phyloP scores from a whole-genome alignment of 1,140 invertebrate genomes.

The Atta texana region DNA sequence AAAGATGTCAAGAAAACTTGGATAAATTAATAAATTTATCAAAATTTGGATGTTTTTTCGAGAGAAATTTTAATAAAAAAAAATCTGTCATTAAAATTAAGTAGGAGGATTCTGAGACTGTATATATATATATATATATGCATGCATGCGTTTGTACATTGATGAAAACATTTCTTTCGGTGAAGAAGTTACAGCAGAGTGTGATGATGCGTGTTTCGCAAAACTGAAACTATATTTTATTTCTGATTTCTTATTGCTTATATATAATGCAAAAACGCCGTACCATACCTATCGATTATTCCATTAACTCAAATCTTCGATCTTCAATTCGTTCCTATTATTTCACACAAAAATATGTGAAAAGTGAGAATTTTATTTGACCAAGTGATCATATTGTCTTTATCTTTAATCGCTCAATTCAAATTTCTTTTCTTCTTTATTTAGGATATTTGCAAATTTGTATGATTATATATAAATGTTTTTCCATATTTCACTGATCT shows the following conservation, averaged over 20 bases:
- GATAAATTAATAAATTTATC: neutral
- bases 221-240: conserved; percentile 32
- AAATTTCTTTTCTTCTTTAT: neutral
- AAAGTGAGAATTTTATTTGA: conserved; percentile 5
- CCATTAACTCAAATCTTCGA: too few species aligned
- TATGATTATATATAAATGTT: neutral
- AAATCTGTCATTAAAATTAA: neutral
- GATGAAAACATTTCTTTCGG: conserved; percentile 61
- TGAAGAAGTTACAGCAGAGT: conserved; percentile 69
- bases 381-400: neutral
- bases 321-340: neutral
- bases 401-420: neutral
- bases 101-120: neutral
- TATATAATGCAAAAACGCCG: conserved; percentile 52
- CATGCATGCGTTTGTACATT: neutral
- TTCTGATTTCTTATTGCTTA: conserved; percentile 25
- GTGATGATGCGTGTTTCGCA: conserved; percentile 69
- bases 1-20: too few species aligned
- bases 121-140: neutral
- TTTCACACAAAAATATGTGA: neutral
- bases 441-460: neutral
- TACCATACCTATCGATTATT: conserved; percentile 1
- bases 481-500: neutral
- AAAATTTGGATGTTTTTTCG: neutral
- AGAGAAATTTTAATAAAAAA: neutral